A percentile compares a stretch with the other conserved stretches of the same genome.
phyloP scores from a whole-genome alignment of 2,113 vertebrate species.

The Prietella phreatophila region DNA sequence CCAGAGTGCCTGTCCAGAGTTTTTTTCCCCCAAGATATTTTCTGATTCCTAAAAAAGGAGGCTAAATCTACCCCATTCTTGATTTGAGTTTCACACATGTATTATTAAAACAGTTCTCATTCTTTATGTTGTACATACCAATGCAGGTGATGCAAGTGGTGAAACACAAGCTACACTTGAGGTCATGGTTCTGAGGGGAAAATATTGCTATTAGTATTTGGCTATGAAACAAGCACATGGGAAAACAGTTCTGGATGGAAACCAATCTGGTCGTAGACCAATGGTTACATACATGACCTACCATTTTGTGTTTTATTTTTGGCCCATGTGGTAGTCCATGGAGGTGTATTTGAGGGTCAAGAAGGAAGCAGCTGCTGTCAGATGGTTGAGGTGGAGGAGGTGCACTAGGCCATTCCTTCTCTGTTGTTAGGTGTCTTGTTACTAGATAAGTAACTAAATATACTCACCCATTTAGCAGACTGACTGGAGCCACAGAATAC shows the following conservation, averaged over 20 bases:
- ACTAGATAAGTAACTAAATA: conserved; percentile 45
- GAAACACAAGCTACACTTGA: background rate
- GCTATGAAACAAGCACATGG: background rate
- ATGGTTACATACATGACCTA: background rate
- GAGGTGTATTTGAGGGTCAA: conserved; percentile 16
- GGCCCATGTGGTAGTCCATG: background rate
- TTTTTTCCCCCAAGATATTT: background rate
- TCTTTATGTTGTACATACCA: background rate
- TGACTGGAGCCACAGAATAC: conserved; percentile 8
- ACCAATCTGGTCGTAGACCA: background rate
- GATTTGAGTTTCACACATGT: no score
- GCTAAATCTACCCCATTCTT: background rate
- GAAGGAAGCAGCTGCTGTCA: conserved; percentile 21
- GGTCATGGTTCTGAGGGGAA: background rate
- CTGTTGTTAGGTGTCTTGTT: conserved; percentile 23
- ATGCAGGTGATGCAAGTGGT: no score
- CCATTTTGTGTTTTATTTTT: conserved; percentile 22
- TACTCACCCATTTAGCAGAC: conserved; percentile 28
- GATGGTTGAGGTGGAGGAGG: background rate
- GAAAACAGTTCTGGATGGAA: background rate
- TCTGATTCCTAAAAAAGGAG: background rate
- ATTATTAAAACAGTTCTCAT: background rate
- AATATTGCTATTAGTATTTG: background rate
- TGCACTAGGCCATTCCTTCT: conserved; percentile 13
- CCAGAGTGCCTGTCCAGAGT: background rate